Evolutionary conservation across 2,113 vertebrate genomes (phyloP), one percentile per base, ranked within the genome.

Genomic region (Leptocoma aspasia): DNA sequence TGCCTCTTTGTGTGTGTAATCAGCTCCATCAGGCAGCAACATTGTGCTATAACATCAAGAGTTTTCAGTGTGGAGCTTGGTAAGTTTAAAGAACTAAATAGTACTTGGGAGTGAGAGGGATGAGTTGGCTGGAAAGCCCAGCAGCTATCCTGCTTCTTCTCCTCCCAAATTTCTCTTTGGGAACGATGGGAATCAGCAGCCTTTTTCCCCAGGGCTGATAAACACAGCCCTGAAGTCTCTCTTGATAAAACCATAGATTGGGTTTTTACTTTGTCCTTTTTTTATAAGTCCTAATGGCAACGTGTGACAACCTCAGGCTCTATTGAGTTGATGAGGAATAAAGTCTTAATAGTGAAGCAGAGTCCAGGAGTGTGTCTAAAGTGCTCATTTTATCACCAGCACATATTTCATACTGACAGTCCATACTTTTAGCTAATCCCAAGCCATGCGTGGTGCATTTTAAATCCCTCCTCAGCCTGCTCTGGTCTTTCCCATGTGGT

Each of bases 351-450:
- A 92, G 92, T 81, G 91, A 94, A 94, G 94, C 96, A 49, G 84
- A 94, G 78, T 84, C 78, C 69, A 70, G 60, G 70, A 92, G 91
- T 45, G 72, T 75, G 81, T 82, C 52, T 90, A 2, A 95, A 95
- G 87, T 83, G 87, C 92, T 92, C 69, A 19, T 81, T 80, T 97
- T 95, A 88, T 90, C 39, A 0, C 82, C 80, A 93, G 90, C 93
- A 64, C 85, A 68, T 95, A 93, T 92, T 96, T 96, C 90, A 92
- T 72, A 8, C 79, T 93, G 94, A 83, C 92, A 93, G 82, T 81
- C 85, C 42, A 42, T 73, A 82, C 90, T 95, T 93, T 41, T 93
- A 94, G 86, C 90, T 66, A 84, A 88, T 96, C 85, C 93, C 76
- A 83, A 83, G 79, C 59, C 90, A 70, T 2, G 7, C 5, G 14